Base-by-base conservation (phyloP, 2,888 invertebrate species). In the Stegophylla sp. region DNA sequence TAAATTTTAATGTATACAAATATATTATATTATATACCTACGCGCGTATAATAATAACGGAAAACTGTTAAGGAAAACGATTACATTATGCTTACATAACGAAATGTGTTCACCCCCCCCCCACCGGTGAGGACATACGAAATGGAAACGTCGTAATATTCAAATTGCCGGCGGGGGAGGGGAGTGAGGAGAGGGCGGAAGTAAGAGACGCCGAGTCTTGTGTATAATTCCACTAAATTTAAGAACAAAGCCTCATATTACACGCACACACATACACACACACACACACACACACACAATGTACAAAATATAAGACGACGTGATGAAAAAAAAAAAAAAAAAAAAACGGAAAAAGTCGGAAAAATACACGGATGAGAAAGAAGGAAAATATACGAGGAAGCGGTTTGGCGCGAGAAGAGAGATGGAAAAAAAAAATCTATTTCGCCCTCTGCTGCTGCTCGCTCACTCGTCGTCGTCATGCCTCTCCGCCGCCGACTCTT, bases 201-300 rank as follows among this genome's bases (percentile, higher is more conserved):
- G n/a, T n/a, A n/a, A n/a, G n/a, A 4, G 43, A 13, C 59, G n/a
- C 41, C 26, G 53, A 67, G 77, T 77, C 26, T 79, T 81, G 61
- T 76, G 51, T 77, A 82, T 74, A 75, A 61, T 82, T 75, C 76
- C 73, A 72, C 76, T 74, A 61, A 72, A 82, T 71, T 79, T 79
- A 74, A 74, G 82, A 83, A 82, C 82, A 82, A 83, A 79, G 74
- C 82, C 79, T 79, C 79, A 61, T 71, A 69, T 69, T 71, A 61
- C 61, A 73, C 82, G 69, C 69, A 66, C n/a, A n/a, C n/a, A n/a
- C n/a, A n/a, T n/a, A n/a, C n/a, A n/a, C n/a, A n/a, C n/a, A n/a
- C n/a, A n/a, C n/a, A n/a, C n/a, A n/a, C n/a, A n/a, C n/a, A n/a
- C n/a, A n/a, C n/a, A n/a, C n/a, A n/a, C n/a, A n/a, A n/a, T n/a